Conservation (phyloP, 2,113 vertebrate genomes). For the Leucoraja erinaceus region DNA sequence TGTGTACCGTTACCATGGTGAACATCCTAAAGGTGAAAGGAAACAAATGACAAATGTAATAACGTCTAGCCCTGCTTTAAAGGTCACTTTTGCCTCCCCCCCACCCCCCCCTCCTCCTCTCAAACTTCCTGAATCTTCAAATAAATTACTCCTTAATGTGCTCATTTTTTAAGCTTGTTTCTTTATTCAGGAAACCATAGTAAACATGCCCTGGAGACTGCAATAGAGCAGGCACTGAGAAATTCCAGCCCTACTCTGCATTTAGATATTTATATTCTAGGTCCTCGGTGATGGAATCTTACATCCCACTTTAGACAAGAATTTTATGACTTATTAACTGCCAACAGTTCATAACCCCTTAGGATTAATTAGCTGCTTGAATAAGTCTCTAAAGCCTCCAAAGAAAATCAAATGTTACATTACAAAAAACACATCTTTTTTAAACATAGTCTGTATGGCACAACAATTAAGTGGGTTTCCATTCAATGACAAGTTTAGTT, state of each 20-base stretch:
- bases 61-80: conserved; percentile 59
- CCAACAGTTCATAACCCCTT: conserved; percentile 95
- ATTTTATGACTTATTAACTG: conserved; percentile 99
- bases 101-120: conserved; percentile 42
- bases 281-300: conserved; percentile 84
- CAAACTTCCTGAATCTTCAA: conserved; percentile 69
- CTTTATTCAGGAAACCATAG: conserved; percentile 83
- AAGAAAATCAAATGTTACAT: conserved; percentile 83
- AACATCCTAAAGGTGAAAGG: conserved; percentile 81
- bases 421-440: conserved; percentile 65
- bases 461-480: conserved; percentile 25
- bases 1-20: conserved; percentile 86
- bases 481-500: conserved; percentile 17
- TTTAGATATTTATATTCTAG: conserved; percentile 87
- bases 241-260: conserved; percentile 81
- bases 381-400: conserved; percentile 73
- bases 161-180: conserved; percentile 82
- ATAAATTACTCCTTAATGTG: conserved; percentile 87
- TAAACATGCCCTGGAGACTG: conserved; percentile 76
- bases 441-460: conserved; percentile 61
- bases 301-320: conserved; percentile 82
- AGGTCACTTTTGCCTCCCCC: conserved; percentile 47
- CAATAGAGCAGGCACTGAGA: conserved; percentile 78
- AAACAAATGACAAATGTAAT: conserved; percentile 85
- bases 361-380: conserved; percentile 86